phyloP scores from a whole-genome alignment of 1,140 invertebrate species.

The Trichonephila clavata region DNA sequence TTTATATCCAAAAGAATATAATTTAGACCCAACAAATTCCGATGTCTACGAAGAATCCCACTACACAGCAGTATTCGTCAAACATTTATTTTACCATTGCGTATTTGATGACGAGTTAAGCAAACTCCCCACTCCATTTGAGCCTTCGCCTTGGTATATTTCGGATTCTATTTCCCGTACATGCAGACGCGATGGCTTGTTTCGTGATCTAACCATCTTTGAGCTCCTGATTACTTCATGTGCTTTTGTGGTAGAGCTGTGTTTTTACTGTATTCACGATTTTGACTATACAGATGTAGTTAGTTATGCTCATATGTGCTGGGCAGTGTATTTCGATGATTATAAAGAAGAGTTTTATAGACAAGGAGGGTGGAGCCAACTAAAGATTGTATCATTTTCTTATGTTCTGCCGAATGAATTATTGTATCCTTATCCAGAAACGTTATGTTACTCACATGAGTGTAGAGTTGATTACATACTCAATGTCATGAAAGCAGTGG shows the following conservation, averaged over 20 bases:
- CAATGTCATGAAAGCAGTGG: not conserved
- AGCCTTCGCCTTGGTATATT: not conserved
- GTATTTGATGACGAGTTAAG: not conserved
- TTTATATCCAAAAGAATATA: not conserved
- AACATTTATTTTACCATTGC: not conserved
- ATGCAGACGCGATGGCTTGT: not conserved
- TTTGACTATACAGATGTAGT: not conserved
- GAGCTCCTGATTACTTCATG: not conserved
- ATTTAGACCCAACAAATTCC: not conserved
- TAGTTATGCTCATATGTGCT: not conserved
- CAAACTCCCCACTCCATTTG: not conserved
- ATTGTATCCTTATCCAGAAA: not conserved
- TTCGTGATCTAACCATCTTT: not conserved
- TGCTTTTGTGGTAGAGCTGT: not conserved
- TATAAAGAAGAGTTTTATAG: not conserved
- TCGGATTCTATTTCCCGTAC: not conserved
- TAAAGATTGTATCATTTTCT: not conserved
- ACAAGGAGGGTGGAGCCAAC: not conserved
- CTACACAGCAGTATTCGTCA: not conserved
- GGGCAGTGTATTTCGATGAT: not conserved
- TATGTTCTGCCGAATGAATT: not conserved
- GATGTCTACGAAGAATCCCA: not conserved
- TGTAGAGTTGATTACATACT: not conserved
- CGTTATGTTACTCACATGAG: not conserved
- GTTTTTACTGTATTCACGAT: not conserved